Evolutionary conservation across 2,888 invertebrate genomes (phyloP).

Genomic region (Baccha elongata): DNA sequence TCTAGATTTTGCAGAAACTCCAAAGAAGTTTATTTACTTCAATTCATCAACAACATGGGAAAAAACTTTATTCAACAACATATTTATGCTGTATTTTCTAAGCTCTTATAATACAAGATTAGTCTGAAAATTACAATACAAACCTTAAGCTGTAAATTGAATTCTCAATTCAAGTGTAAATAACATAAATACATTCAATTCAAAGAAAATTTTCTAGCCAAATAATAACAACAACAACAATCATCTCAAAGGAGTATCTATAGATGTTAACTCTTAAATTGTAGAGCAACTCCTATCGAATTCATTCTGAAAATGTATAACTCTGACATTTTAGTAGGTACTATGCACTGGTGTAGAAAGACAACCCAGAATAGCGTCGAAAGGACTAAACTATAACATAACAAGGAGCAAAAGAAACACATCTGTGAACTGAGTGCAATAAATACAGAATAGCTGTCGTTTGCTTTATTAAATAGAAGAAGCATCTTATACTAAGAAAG

Average conservation of each 20-base stretch:
- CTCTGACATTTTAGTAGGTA: slow-evolving; percentile 4
- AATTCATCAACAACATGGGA: not conserved
- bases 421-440: slow-evolving; percentile 41
- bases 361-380: not conserved
- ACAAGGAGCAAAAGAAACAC: slow-evolving; percentile 37
- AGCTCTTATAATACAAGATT: not conserved
- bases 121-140: not conserved
- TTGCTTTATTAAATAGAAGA: slow-evolving; percentile 64
- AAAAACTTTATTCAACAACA: not conserved
- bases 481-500: slow-evolving; percentile 30
- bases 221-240: slow-evolving; percentile 18
- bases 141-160: slow-evolving; percentile 16
- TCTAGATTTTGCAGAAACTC: no score
- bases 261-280: slow-evolving; percentile 8
- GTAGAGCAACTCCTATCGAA: not conserved
- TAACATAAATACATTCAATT: slow-evolving; percentile 40
- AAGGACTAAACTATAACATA: not conserved
- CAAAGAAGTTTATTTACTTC: not conserved
- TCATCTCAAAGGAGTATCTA: slow-evolving; percentile 26
- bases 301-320: slow-evolving; percentile 26
- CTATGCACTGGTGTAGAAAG: not conserved
- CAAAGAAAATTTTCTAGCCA: not conserved
- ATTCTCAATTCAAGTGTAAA: slow-evolving; percentile 44
- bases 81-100: not conserved
- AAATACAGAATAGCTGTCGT: slow-evolving; percentile 64